Evolutionary conservation across 35 echinoderm and acorn worm species (phyloP).

Genomic region (Apostichopus japonicus): DNA sequence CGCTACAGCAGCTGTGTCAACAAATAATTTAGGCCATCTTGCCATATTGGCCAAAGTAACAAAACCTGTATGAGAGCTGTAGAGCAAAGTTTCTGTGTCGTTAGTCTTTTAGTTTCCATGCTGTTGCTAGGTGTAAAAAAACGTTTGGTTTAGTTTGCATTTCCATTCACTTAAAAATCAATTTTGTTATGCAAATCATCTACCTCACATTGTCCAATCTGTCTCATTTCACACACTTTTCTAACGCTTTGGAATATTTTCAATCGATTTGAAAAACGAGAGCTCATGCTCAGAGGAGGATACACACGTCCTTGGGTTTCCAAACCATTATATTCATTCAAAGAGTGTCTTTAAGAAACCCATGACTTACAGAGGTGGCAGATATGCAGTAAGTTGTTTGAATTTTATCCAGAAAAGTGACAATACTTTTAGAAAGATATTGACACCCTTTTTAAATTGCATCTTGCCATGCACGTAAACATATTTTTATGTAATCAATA

Average conservation of each 20-base stretch:
- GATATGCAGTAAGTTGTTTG: too few relatives aligned
- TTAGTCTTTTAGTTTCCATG: neutral
- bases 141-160: neutral
- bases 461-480: too few relatives aligned
- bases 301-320: too few relatives aligned
- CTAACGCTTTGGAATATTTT: neutral
- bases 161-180: neutral
- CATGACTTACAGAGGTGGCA: too few relatives aligned
- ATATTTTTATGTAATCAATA: too few relatives aligned
- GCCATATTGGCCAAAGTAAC: neutral
- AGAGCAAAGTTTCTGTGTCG: neutral
- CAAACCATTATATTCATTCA: too few relatives aligned
- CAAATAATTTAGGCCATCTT: neutral
- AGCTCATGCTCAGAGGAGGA: too few relatives aligned
- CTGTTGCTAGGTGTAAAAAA: neutral
- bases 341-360: too few relatives aligned
- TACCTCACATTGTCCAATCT: neutral
- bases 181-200: neutral
- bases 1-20: neutral
- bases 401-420: too few relatives aligned
- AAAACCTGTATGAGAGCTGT: neutral
- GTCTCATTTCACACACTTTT: neutral
- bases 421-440: too few relatives aligned
- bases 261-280: too few relatives aligned
- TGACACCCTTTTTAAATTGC: too few relatives aligned